Conservation (phyloP, 2,113 vertebrate genomes). For the Ceyx melanurus region DNA sequence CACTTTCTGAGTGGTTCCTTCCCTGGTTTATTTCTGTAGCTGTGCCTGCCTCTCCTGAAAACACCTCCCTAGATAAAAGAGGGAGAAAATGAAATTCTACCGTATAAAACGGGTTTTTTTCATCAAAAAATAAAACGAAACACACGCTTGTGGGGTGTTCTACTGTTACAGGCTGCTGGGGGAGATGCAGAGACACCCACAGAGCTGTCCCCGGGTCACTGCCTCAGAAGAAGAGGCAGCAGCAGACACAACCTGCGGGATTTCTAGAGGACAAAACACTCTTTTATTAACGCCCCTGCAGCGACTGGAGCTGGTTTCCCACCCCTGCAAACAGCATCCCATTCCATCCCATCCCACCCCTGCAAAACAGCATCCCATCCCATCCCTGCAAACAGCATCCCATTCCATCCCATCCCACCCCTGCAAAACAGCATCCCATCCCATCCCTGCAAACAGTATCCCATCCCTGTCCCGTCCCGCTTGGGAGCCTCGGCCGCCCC, state of each 20-base stretch:
- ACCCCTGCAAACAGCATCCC: too few relatives aligned
- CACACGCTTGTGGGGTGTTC: not conserved
- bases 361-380: too few relatives aligned
- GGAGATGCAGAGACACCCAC: not conserved
- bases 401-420: too few relatives aligned
- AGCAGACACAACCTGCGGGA: fast-evolving
- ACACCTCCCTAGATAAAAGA: not conserved
- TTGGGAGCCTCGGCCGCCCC: too few relatives aligned
- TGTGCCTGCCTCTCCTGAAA: not conserved
- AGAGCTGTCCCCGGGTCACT: not conserved
- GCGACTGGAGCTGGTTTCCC: too few relatives aligned
- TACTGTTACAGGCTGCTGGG: not conserved
- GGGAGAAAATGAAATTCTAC: not conserved
- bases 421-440: too few relatives aligned
- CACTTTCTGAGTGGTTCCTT: not conserved
- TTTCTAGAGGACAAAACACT: too few relatives aligned
- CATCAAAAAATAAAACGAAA: not conserved
- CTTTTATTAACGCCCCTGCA: too few relatives aligned
- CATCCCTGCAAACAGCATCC: too few relatives aligned
- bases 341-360: too few relatives aligned
- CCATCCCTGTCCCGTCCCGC: too few relatives aligned
- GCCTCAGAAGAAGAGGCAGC: not conserved
- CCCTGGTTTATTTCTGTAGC: not conserved
- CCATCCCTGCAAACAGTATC: too few relatives aligned
- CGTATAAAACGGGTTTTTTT: not conserved